Percentiles rank a stretch among this genome's conserved stretches.
Conservation (phyloP, 2,888 invertebrate species). For the Acanthoscelides obtectus region DNA sequence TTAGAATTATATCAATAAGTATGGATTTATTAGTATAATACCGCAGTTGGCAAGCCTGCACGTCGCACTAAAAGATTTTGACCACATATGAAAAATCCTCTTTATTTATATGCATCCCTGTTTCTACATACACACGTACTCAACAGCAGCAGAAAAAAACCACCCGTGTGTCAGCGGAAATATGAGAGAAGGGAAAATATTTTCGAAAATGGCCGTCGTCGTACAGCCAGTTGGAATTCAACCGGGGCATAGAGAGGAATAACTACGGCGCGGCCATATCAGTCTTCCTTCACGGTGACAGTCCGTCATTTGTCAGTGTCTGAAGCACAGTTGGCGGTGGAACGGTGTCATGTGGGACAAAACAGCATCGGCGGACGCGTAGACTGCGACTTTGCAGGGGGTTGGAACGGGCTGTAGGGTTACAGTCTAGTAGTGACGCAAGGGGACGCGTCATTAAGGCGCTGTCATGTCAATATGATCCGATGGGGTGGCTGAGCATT, state of each 20-base stretch:
- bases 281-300: constrained; percentile 53
- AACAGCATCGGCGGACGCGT: constrained; percentile 45
- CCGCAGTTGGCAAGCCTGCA: no score
- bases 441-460: constrained; percentile 50
- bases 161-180: constrained; percentile 36
- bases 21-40: no score
- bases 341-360: constrained; percentile 50
- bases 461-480: constrained; percentile 51
- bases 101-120: constrained; percentile 40
- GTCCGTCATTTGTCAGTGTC: constrained; percentile 53
- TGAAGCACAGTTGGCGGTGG: constrained; percentile 49
- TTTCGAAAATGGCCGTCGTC: constrained; percentile 43
- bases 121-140: constrained; percentile 25
- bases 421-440: constrained; percentile 41
- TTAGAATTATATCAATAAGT: no score
- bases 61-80: no score
- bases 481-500: constrained; percentile 43
- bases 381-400: constrained; percentile 36
- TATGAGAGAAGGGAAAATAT: constrained; percentile 42
- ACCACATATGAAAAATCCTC: constrained; percentile 36
- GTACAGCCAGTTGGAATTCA: constrained; percentile 32
- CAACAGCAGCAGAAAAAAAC: constrained; percentile 27
- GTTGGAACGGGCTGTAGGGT: constrained; percentile 13
- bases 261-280: constrained; percentile 49
- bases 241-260: constrained; percentile 43